phyloP scores from a whole-genome alignment of 2,797 vertebrate species.

The Netta rufina region DNA sequence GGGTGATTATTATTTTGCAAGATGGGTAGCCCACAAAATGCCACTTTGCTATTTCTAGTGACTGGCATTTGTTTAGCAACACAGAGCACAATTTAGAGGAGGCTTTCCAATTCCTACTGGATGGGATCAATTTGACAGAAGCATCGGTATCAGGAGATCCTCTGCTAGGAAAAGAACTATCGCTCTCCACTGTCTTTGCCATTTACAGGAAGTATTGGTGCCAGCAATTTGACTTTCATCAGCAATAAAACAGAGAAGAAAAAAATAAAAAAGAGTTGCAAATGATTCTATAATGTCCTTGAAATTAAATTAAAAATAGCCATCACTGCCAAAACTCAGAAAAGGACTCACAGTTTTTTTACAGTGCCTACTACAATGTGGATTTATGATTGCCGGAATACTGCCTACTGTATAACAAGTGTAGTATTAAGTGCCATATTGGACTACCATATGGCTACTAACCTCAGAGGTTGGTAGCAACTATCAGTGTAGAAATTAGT shows the following conservation, averaged over 20 bases:
- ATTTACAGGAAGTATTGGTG: slow-evolving; percentile 63
- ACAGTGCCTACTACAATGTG: slow-evolving; percentile 71
- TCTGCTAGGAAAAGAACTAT: slow-evolving; percentile 67
- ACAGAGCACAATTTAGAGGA: slow-evolving; percentile 63
- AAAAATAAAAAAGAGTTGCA: not conserved
- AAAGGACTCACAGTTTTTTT: slow-evolving; percentile 58
- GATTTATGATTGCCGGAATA: slow-evolving; percentile 78
- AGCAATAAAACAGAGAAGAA: slow-evolving; percentile 56
- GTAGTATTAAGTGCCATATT: slow-evolving; percentile 82
- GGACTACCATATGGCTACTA: slow-evolving; percentile 85
- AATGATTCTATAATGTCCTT: slow-evolving; percentile 66
- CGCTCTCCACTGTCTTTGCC: slow-evolving; percentile 58
- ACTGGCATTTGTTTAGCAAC: slow-evolving; percentile 73
- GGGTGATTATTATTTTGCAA: slow-evolving; percentile 51
- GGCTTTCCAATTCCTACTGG: slow-evolving; percentile 52
- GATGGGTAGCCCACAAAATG: slow-evolving; percentile 64
- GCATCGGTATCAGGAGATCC: slow-evolving; percentile 58
- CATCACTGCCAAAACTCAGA: slow-evolving; percentile 61
- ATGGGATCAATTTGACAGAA: slow-evolving; percentile 60
- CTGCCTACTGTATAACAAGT: slow-evolving; percentile 78
- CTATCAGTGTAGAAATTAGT: slow-evolving; percentile 83
- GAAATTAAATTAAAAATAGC: slow-evolving; percentile 72
- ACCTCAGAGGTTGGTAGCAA: slow-evolving; percentile 85
- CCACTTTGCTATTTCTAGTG: slow-evolving; percentile 67
- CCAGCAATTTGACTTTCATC: slow-evolving; percentile 66